Evolutionary conservation across 1,140 invertebrate species (phyloP).

Genomic region (Drosophila bocki): DNA sequence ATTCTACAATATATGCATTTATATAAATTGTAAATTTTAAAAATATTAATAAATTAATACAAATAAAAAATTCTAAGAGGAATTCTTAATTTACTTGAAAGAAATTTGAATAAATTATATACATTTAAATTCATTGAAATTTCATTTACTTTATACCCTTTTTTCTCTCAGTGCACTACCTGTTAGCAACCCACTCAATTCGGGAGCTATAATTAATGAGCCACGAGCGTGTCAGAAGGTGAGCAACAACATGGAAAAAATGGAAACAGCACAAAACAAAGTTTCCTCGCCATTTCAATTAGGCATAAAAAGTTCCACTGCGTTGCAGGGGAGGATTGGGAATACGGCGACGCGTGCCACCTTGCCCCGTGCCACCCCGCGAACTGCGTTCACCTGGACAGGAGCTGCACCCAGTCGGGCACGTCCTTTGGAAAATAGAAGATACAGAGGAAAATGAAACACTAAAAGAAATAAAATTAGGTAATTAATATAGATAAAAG

Average conservation of each 20-base stretch:
- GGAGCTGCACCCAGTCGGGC: conserved; percentile 74
- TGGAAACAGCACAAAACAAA: conserved; percentile 47
- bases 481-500: neutral
- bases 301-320: conserved; percentile 69
- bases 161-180: conserved; percentile 52
- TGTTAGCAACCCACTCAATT: conserved; percentile 71
- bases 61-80: neutral
- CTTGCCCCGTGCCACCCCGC: conserved; percentile 15
- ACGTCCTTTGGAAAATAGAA: conserved; percentile 72
- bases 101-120: neutral
- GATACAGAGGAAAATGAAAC: conserved; percentile 11
- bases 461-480: conserved; percentile 22
- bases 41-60: too few relatives aligned
- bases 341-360: conserved; percentile 61
- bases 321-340: conserved; percentile 61
- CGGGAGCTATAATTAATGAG: conserved; percentile 77
- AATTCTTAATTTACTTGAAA: neutral
- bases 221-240: conserved; percentile 76
- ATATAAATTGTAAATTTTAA: too few relatives aligned
- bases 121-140: neutral
- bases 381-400: conserved; percentile 42
- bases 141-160: neutral
- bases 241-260: conserved; percentile 41
- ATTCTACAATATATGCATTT: too few relatives aligned
- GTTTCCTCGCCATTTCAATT: conserved; percentile 75